These are phyloP conservation scores for Ictalurus furcatus DNA, from an alignment of 2,113 vertebrate species.

Conservation along the genomic window DNA sequence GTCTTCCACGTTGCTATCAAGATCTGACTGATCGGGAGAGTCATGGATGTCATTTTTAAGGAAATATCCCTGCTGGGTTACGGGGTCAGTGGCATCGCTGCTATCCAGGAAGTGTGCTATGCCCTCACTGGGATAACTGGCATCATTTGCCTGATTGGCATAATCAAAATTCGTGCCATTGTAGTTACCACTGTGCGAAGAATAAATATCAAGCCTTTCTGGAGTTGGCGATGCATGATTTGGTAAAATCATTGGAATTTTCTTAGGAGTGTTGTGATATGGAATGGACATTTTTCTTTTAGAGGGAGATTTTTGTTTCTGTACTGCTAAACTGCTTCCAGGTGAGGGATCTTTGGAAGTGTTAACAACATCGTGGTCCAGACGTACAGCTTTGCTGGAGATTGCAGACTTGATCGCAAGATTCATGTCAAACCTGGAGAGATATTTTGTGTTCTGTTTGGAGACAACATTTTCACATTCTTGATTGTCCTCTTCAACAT, in stretches of 20 bases:
- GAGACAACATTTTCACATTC: conserved; percentile 72
- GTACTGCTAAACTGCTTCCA: conserved; percentile 72
- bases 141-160: not conserved
- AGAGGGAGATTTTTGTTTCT: conserved; percentile 74
- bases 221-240: conserved; percentile 76
- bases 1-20: conserved; percentile 49
- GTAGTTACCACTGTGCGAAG: conserved; percentile 53
- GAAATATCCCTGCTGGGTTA: conserved; percentile 58
- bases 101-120: conserved; percentile 59
- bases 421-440: conserved; percentile 70
- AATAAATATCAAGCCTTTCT: conserved; percentile 63
- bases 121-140: conserved; percentile 27
- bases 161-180: conserved; percentile 8
- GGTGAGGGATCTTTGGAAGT: conserved; percentile 67
- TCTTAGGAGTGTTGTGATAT: conserved; percentile 83
- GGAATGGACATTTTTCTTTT: conserved; percentile 75
- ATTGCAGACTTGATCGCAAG: conserved; percentile 75
- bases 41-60: conserved; percentile 54
- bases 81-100: conserved; percentile 58
- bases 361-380: conserved; percentile 71
- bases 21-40: conserved; percentile 22
- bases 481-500: conserved; percentile 77
- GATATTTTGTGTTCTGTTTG: conserved; percentile 77
- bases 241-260: conserved; percentile 81
- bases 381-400: conserved; percentile 75